Conservation (phyloP, 2,113 vertebrate genomes). For the Trogon melanurus region DNA sequence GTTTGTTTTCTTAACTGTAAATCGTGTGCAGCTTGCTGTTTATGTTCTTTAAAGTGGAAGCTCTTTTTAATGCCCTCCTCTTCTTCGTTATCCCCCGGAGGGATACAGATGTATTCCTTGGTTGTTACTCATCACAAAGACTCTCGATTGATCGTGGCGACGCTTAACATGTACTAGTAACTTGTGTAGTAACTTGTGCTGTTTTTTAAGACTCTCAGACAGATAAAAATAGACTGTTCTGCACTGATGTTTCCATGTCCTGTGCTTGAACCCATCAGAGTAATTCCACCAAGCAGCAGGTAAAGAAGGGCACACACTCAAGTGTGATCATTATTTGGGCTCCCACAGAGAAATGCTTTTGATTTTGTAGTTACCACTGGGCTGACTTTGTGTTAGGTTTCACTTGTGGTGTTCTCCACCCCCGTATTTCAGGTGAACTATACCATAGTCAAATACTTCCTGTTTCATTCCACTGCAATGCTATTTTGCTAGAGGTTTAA, state of each 20-base stretch:
- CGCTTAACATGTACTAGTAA: accelerated
- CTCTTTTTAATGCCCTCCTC: not conserved
- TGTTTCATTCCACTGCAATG: not conserved
- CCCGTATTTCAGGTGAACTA: not conserved
- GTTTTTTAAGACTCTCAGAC: not conserved
- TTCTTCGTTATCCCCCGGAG: not conserved
- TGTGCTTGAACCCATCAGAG: not conserved
- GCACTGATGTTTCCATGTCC: not conserved
- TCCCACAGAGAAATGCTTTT: not conserved
- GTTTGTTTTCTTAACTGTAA: not conserved
- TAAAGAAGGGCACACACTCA: not conserved
- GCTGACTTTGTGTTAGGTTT: not conserved
- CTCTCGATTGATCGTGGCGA: accelerated
- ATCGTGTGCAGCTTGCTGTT: not conserved
- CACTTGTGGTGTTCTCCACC: not conserved
- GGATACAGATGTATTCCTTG: not conserved
- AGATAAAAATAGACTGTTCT: not conserved
- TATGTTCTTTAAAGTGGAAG: not conserved
- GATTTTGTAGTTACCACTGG: not conserved
- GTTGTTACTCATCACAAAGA: not conserved
- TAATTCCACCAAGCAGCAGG: not conserved
- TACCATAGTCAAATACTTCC: not conserved
- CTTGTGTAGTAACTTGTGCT: no score
- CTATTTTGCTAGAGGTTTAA: not conserved
- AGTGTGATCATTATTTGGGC: not conserved